Base-by-base conservation (phyloP, 1,140 invertebrate genomes). In the Drosophila nigrodunni region DNA sequence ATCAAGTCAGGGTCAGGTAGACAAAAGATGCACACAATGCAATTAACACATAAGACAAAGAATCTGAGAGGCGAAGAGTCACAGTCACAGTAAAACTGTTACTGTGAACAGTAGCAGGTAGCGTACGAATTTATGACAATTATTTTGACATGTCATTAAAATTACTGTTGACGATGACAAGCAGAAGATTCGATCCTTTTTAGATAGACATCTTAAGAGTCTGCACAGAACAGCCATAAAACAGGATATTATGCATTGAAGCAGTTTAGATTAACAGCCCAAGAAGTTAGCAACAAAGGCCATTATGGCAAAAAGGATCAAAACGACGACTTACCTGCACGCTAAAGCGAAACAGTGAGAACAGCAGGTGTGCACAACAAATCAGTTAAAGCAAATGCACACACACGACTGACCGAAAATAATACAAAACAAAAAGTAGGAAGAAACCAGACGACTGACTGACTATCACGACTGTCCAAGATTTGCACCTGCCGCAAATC, bases 401-500 rank as follows among this genome's bases (percentile, higher is more conserved):
- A 52, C 34, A 50, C 58, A 43, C 11, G 64, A 47, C 65, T 66
- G 35, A 43, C 61, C 70, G 46, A 73, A 73, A 43, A 46, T 57
- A 50, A 47, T 41, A 54, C 13, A 59, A 7, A 44, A 58, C 30
- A 57, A 52, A 49, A 71, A 13, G 43, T 37, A 35, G 41, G 18
- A 21, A 35, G 30, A 44, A 70, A 68, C 59, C 18, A 64, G 39
- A 13, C 52, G 25, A 65, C 74, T 54, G 79, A 75, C 54, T 78
- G 66, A 57, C 13, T 25, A 60, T 68, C 64, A 47, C 55, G 49
- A 69, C 73, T 43, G 37, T 35, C 65, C 58, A 49, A 58, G 77
- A 71, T 80, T 87, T 83, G 83, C 83, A 87, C 83, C 83, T 87
- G 83, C 77, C 77, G 65, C 85, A 74, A 87, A 87, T 87, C 82